Percentiles rank a stretch among this genome's conserved stretches.
These are phyloP conservation scores for Buteo buteo DNA, from an alignment of 2,113 vertebrate species.

Conservation along the genomic window DNA sequence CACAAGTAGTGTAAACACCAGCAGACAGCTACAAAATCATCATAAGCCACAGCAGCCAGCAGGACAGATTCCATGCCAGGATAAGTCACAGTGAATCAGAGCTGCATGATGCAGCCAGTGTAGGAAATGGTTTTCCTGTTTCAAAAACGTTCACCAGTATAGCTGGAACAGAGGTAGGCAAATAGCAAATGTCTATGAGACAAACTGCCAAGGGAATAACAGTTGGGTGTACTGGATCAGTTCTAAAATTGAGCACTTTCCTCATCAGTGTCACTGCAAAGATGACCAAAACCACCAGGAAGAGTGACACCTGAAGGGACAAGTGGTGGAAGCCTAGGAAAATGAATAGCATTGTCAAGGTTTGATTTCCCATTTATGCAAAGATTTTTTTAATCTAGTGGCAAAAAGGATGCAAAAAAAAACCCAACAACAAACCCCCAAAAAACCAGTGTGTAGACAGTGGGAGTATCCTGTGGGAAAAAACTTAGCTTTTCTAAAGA, in stretches of 20 bases:
- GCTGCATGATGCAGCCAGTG: neutral
- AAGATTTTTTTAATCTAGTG: neutral
- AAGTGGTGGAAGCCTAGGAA: constrained; percentile 35
- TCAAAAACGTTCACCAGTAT: neutral
- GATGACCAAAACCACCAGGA: constrained; percentile 18
- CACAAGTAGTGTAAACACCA: neutral
- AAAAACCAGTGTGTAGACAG: neutral
- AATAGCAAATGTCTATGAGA: constrained; percentile 48
- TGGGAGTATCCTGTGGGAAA: neutral
- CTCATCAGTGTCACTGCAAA: constrained; percentile 26
- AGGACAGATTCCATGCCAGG: constrained; percentile 24
- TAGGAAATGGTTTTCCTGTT: constrained; percentile 40
- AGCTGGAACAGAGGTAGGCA: constrained; percentile 50
- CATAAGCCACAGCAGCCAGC: constrained; percentile 6
- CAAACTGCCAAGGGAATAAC: constrained; percentile 31
- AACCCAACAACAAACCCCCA: neutral
- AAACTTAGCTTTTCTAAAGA: neutral
- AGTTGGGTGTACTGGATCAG: constrained; percentile 11
- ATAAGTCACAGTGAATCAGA: constrained; percentile 44
- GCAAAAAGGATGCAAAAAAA: neutral
- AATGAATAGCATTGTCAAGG: constrained; percentile 6
- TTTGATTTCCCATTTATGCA: constrained; percentile 19
- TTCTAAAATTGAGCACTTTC: constrained; percentile 11
- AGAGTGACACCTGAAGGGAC: neutral
- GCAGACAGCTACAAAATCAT: neutral